Evolutionary conservation across 1,140 invertebrate species (phyloP), one percentile per base, ranked within the genome.

Genomic region (Atta colombica): DNA sequence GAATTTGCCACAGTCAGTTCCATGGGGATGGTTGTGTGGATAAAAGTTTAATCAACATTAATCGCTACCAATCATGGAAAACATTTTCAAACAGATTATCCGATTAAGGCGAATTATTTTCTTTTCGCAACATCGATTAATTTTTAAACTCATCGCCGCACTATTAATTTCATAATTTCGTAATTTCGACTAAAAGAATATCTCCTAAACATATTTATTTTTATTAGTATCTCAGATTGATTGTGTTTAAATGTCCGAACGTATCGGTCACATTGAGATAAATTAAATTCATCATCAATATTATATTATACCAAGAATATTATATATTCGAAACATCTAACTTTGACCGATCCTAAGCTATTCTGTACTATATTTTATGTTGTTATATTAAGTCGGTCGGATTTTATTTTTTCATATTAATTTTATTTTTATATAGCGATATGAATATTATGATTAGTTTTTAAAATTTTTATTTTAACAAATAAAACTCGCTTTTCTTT

Each of bases 31-130:
- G 3, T 14, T 4, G 3, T 31, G 31, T 31, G 14, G 18, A 28
- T 84, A 74, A 61, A 74, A 74, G 55, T 84, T 84, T 75, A 49
- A 84, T 51, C n/a, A 8, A n/a, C 45, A 49, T 84, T 84, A 84
- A 74, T 51, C 45, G 68, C 14, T 25, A 28, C 1, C 16, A 12
- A n/a, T 1, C 14, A 61, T 45, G 39, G 55, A 35, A 84, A 75
- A 63, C 45, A 60, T 51, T 60, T 49, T 49, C 14, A 45, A 55
- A 31, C 16, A 16, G 25, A 71, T 25, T 49, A 81, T 71, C 51
- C 31, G 16, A 25, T 58, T 53, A 21, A 45, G 18, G 39, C 7
- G 25, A 82, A 14, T 14, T 18, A 39, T n/a, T 16, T 58, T 28
- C 8, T 12, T 55, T 12, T 25, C 10, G 16, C 16, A 60, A 49